phyloP scores from a whole-genome alignment of 2,797 vertebrate genomes.

The Sebastes diploproa region DNA sequence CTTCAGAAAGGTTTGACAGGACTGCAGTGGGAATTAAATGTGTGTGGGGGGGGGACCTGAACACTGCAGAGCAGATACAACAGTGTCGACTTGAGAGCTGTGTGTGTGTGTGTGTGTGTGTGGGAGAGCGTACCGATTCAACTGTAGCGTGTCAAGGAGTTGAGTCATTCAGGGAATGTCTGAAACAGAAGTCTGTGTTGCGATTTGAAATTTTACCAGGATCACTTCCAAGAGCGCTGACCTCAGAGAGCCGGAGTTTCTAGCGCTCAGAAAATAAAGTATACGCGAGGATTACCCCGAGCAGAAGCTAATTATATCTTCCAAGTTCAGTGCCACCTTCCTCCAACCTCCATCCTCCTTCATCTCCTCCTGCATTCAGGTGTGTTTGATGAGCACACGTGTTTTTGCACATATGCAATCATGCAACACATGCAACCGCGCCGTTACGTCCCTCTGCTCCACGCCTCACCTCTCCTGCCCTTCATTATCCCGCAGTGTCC shows the following conservation, averaged over 20 bases:
- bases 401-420: neutral
- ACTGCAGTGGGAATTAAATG: slow-evolving; percentile 56
- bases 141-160: slow-evolving; percentile 60
- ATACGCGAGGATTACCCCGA: slow-evolving; percentile 55
- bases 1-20: slow-evolving; percentile 40
- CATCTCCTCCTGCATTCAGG: slow-evolving; percentile 18
- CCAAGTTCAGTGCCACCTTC: slow-evolving; percentile 17
- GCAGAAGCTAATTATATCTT: slow-evolving; percentile 63
- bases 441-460: neutral
- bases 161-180: slow-evolving; percentile 71
- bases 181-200: slow-evolving; percentile 53
- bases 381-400: slow-evolving; percentile 31
- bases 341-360: slow-evolving; percentile 26
- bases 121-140: slow-evolving; percentile 30
- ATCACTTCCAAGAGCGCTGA: slow-evolving; percentile 66
- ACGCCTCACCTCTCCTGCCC: slow-evolving; percentile 36
- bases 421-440: neutral
- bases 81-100: slow-evolving; percentile 30
- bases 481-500: slow-evolving; percentile 71
- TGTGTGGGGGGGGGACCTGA: slow-evolving; percentile 35
- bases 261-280: slow-evolving; percentile 43
- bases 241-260: slow-evolving; percentile 51
- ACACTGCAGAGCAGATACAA: slow-evolving; percentile 47
- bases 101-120: slow-evolving; percentile 20
- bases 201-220: slow-evolving; percentile 61